A percentile compares a stretch with the other conserved stretches of the same genome.
phyloP scores from a whole-genome alignment of 2,113 vertebrate genomes.

The Pteruthius melanotis region DNA sequence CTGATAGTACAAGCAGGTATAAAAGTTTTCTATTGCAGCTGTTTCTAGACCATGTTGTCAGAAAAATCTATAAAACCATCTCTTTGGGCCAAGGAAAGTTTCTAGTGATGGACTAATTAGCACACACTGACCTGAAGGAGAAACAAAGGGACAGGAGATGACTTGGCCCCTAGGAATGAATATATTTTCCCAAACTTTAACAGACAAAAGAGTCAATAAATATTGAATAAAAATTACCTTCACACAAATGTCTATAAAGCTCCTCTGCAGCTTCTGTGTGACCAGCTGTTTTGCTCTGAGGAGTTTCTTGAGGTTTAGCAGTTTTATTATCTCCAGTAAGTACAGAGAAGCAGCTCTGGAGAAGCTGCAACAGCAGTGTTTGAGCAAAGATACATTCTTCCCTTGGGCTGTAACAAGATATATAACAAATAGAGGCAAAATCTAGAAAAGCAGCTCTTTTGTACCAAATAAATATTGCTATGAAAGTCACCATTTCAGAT shows the following conservation, averaged over 20 bases:
- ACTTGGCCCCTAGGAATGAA: neutral
- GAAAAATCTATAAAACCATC: neutral
- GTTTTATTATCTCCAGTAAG: conserved; percentile 74
- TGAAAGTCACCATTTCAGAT: neutral
- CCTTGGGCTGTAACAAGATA: conserved; percentile 72
- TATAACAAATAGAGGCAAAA: neutral
- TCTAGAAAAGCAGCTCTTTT: neutral
- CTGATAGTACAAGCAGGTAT: neutral
- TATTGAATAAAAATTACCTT: conserved; percentile 70
- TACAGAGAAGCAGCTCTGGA: conserved; percentile 90
- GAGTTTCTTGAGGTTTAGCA: neutral
- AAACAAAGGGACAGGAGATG: neutral
- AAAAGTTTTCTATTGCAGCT: neutral
- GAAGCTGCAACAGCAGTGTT: conserved; percentile 86
- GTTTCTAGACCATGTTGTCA: neutral
- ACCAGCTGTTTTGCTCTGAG: conserved; percentile 49
- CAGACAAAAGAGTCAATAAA: neutral
- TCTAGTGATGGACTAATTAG: neutral
- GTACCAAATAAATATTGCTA: neutral
- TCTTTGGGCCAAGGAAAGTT: neutral
- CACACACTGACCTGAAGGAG: neutral
- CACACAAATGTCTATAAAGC: conserved; percentile 87
- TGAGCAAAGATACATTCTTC: conserved; percentile 86
- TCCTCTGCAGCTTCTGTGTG: conserved; percentile 77
- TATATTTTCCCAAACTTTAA: neutral